phyloP scores from a whole-genome alignment of 2,888 invertebrate species.

The Dermolepida albohirtum region DNA sequence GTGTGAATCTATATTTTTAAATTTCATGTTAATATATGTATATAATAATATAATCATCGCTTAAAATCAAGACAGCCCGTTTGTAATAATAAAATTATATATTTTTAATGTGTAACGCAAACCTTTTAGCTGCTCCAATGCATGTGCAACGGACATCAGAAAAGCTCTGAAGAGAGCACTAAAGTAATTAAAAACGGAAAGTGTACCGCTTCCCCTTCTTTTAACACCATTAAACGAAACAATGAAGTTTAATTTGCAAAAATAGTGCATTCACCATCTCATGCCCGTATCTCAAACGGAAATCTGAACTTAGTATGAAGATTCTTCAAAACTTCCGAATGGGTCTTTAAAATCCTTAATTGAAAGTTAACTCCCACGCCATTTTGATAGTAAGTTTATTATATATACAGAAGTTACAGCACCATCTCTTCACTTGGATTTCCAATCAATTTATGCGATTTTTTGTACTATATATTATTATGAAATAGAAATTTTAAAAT shows the following conservation, averaged over 20 bases:
- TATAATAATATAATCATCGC: slow-evolving; percentile 6
- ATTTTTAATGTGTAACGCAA: slow-evolving; percentile 30
- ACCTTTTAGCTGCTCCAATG: slow-evolving; percentile 32
- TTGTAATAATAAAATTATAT: slow-evolving; percentile 31
- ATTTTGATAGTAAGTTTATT: background rate
- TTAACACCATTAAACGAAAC: slow-evolving; percentile 24
- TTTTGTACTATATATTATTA: too few species aligned
- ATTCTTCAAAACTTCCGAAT: slow-evolving; percentile 12
- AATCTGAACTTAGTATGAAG: background rate
- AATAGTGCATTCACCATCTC: slow-evolving; percentile 24
- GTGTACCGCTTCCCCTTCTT: slow-evolving; percentile 25
- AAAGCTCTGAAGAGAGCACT: slow-evolving; percentile 20
- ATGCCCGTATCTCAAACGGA: slow-evolving; percentile 9
- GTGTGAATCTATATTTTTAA: background rate
- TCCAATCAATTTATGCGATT: too few species aligned
- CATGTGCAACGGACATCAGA: slow-evolving; percentile 24
- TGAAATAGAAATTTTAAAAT: too few species aligned
- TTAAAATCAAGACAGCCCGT: slow-evolving; percentile 18
- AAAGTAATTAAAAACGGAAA: slow-evolving; percentile 33
- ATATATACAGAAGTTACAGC: too few species aligned
- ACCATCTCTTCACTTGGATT: too few species aligned
- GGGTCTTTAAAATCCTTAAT: slow-evolving; percentile 30
- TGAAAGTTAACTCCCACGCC: slow-evolving; percentile 16
- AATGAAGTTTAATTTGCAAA: slow-evolving; percentile 23
- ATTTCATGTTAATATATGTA: background rate